These are phyloP conservation scores for Ctenopoma kingsleyae DNA, from an alignment of 2,797 vertebrate genomes.

Conservation along the genomic window DNA sequence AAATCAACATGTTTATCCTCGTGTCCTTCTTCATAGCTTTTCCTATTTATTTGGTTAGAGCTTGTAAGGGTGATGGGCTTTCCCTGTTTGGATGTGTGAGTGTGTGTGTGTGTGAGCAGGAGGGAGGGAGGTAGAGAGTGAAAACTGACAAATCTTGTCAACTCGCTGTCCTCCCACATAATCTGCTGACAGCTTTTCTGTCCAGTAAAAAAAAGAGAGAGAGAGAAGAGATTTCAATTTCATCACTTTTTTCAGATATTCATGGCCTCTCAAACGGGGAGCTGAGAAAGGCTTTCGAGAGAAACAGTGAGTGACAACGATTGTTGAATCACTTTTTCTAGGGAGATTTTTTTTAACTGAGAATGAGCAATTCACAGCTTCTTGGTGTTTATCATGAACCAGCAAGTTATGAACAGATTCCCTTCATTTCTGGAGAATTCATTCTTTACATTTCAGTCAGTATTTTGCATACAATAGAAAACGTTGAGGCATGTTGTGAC, in stretches of 20 bases:
- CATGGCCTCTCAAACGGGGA: constrained; percentile 14
- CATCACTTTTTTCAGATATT: constrained; percentile 34
- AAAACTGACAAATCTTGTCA: constrained; percentile 76
- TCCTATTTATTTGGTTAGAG: constrained; percentile 47
- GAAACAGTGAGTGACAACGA: constrained; percentile 45
- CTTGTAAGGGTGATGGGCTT: constrained; percentile 42
- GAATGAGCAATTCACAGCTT: not conserved
- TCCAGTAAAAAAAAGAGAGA: constrained; percentile 39
- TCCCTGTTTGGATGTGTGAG: constrained; percentile 7
- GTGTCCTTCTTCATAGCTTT: constrained; percentile 13
- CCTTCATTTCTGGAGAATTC: constrained; percentile 8
- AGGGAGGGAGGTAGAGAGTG: constrained; percentile 43
- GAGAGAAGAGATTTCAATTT: constrained; percentile 36
- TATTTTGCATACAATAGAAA: constrained; percentile 12
- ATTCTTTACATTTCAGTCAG: constrained; percentile 8
- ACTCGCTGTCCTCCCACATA: constrained; percentile 74
- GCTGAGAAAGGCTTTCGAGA: constrained; percentile 36
- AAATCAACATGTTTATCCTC: constrained; percentile 43
- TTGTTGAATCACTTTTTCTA: constrained; percentile 14
- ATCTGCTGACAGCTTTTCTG: constrained; percentile 71
- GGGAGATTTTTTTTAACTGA: constrained; percentile 3
- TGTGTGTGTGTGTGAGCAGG: constrained; percentile 12
- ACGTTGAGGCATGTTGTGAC: constrained; percentile 12
- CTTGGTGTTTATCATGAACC: constrained; percentile 23
- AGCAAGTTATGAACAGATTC: constrained; percentile 18